Evolutionary conservation across 2,888 invertebrate species (phyloP), one percentile per base, ranked within the genome.

Genomic region (Cheilosia scutellata): DNA sequence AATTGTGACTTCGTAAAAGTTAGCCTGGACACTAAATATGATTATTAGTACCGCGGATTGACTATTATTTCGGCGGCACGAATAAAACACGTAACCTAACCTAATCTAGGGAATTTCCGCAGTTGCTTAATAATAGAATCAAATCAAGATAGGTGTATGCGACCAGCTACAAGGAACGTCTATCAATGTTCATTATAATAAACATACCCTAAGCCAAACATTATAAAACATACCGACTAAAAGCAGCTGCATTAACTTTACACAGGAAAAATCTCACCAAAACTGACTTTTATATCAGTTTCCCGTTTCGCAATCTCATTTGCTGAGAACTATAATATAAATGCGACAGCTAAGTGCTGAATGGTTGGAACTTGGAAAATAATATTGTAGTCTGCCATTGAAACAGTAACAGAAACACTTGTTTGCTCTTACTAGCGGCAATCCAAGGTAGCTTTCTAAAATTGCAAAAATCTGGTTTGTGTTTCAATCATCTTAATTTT

Each of bases 201-300:
- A 9, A 9, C 33, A 51, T 42, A 11, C 29, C 27, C 16, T 11
- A 40, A 27, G 42, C n/a, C n/a, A 51, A 25, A 7, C 47, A 11
- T 27, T 25, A 13, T 53, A 16, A 37, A 40, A 5, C 51, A 47
- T 13, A 65, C 55, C 7, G 27, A 63, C 13, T 37, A 9, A 27
- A 65, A 62, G 80, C 66, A 55, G 74, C 53, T 68, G 5, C n/a
- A 29, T 33, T 57, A 68, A 55, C 74, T 55, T 5, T 20, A 55
- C 42, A 51, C 80, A 57, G 49, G 82, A 82, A 82, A 76, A 58
- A 70, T 65, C 82, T 58, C 44, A 55, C 33, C 33, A 6, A 75
- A 70, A 82, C 82, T 65, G 75, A 70, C 49, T 76, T 49, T 37
- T 25, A 33, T 57, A 82, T 76, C 68, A 70, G 70, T 31, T 16